Conservation (phyloP, 2,113 vertebrate species). For the Datnioides undecimradiatus region DNA sequence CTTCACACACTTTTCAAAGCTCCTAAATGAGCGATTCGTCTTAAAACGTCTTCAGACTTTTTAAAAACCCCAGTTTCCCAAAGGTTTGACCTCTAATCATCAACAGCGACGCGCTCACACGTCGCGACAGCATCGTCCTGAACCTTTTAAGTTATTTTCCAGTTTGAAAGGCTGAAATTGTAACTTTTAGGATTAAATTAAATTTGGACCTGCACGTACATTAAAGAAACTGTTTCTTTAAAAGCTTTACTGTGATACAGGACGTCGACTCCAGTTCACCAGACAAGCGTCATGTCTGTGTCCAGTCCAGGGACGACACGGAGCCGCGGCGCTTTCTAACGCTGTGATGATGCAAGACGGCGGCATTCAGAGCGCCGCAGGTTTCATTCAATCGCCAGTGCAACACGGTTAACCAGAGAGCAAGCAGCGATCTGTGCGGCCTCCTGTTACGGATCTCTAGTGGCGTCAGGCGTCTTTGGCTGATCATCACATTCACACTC, state of each 20-base stretch:
- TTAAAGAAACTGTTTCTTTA: neutral
- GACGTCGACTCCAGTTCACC: neutral
- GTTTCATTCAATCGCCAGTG: neutral
- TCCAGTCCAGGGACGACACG: neutral
- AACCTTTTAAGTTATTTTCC: no score
- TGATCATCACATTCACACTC: neutral
- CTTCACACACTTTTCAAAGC: neutral
- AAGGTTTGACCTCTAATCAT: neutral
- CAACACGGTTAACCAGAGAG: neutral
- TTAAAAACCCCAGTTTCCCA: slow-evolving; percentile 1
- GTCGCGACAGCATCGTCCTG: neutral
- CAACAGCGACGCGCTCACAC: neutral
- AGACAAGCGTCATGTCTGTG: neutral
- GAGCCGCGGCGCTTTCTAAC: neutral
- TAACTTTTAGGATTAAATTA: no score
- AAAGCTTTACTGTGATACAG: neutral
- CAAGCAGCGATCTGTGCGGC: neutral
- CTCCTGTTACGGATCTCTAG: neutral
- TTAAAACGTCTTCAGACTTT: neutral
- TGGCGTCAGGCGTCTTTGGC: neutral
- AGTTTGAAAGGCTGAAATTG: no score
- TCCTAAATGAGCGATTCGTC: slow-evolving; percentile 6
- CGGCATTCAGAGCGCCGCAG: neutral
- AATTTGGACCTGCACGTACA: neutral
- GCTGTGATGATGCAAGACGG: neutral